Evolutionary conservation across 2,113 vertebrate genomes (phyloP), one percentile per base, ranked within the genome.

Genomic region (Sapajus apella): DNA sequence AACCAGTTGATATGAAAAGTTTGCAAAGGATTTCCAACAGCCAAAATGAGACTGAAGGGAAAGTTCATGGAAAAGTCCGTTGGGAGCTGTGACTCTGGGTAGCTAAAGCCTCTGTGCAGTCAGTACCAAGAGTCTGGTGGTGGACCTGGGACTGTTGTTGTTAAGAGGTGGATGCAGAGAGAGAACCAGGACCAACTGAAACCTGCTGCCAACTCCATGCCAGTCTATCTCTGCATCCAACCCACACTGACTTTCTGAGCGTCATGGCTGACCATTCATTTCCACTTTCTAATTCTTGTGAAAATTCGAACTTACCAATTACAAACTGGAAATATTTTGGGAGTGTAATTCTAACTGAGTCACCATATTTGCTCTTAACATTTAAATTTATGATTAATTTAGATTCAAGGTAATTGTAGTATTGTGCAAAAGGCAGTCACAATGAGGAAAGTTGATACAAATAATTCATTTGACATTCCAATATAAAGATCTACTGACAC

Each of bases 81-180:
- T 25, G 68, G 21, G 6, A 40, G 32, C 45, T 47, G 6, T 13
- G 64, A 45, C 50, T 73, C 14, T 55, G 13, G 35, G 2, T 50
- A 73, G 21, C 55, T 75, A 32, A 52, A 2, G 10, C 20, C 35
- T 58, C 17, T 73, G 18, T 23, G 56, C 0, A 2, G 56, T 9
- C 4, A 50, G 21, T 10, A 3, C 13, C 66, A 82, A 66, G 37
- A 0, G 0, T 10, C n/a, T 23, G 9, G n/a, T 14, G 2, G 0
- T 27, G 35, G 21, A 4, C 9, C 25, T 56, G 47, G 35, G 23
- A 45, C 18, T 82, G 40, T 66, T 40, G 7, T 35, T 50, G 27
- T 91, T 20, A 40, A 58, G 61, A 58, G 25, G 37, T 50, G 13
- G 75, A 6, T 45, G 5, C 2, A 2, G 47, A 37, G 27, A 40